phyloP scores from a whole-genome alignment of 2,888 invertebrate genomes.

The Brachyopa scutellaris region DNA sequence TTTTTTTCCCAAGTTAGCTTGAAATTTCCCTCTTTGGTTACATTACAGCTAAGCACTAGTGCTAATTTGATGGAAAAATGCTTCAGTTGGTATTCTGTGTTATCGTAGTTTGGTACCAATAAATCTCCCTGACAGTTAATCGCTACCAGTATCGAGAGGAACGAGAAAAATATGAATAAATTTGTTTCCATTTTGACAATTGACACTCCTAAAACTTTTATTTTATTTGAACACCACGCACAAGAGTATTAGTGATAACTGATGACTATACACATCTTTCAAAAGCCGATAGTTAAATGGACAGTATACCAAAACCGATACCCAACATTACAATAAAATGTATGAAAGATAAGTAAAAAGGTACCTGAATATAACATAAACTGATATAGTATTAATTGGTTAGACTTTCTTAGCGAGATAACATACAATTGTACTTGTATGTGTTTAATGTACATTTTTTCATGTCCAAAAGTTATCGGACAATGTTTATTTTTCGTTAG shows the following conservation, averaged over 20 bases:
- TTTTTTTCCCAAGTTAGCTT: conserved; percentile 81
- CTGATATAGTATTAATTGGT: too few relatives aligned
- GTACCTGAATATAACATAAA: too few relatives aligned
- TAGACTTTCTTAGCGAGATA: background rate
- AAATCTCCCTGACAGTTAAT: conserved; percentile 73
- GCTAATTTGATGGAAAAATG: conserved; percentile 79
- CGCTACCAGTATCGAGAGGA: background rate
- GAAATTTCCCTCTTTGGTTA: conserved; percentile 76
- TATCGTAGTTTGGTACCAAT: conserved; percentile 80
- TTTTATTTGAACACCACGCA: too few relatives aligned
- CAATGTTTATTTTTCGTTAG: too few relatives aligned
- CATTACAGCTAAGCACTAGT: conserved; percentile 80
- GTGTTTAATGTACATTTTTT: too few relatives aligned
- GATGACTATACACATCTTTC: conserved; percentile 1
- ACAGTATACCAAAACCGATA: background rate
- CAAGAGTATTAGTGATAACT: too few relatives aligned
- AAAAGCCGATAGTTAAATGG: background rate
- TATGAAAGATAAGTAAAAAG: background rate
- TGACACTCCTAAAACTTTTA: too few relatives aligned
- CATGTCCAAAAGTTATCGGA: too few relatives aligned
- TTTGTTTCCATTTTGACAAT: conserved; percentile 11
- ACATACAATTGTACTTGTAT: too few relatives aligned
- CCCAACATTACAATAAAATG: conserved; percentile 28
- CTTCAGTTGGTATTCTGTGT: conserved; percentile 78
- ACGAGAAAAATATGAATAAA: background rate